phyloP scores from a whole-genome alignment of 2,113 vertebrate genomes.

The Nothoprocta perdicaria region DNA sequence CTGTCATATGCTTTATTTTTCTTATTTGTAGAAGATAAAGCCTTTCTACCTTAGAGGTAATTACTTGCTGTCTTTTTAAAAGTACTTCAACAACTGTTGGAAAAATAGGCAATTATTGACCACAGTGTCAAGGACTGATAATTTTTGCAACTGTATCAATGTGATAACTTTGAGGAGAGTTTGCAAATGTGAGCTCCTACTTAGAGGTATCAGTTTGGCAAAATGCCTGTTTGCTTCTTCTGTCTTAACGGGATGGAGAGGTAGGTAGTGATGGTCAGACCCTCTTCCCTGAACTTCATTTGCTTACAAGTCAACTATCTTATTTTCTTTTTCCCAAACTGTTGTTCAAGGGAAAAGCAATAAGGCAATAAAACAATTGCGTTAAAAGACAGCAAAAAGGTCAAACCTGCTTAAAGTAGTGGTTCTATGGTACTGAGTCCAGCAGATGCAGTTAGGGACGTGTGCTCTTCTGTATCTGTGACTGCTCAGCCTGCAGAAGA shows the following conservation, averaged over 20 bases:
- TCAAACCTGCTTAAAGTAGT: not conserved
- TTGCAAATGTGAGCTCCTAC: not conserved
- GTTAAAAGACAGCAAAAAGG: not conserved
- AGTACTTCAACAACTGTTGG: not conserved
- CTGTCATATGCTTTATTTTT: not conserved
- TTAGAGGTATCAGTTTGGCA: not conserved
- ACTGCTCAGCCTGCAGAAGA: slow-evolving; percentile 4
- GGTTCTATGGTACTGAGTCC: not conserved
- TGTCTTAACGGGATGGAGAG: not conserved
- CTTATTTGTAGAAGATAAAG: not conserved
- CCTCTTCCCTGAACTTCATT: not conserved
- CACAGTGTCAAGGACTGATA: not conserved
- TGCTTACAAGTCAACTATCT: not conserved
- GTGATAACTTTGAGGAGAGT: not conserved
- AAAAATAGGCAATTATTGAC: not conserved
- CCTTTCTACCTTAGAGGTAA: not conserved
- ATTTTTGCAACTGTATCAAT: not conserved
- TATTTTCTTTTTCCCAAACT: not conserved
- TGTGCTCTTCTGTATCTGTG: not conserved
- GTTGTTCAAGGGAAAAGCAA: not conserved
- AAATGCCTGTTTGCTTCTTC: not conserved
- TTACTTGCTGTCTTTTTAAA: not conserved
- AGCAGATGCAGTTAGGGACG: not conserved
- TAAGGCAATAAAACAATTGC: not conserved
- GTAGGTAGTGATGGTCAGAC: not conserved